These are phyloP conservation scores for Heliconius nattereri DNA, from an alignment of 1,140 invertebrate species.

Conservation along the genomic window DNA sequence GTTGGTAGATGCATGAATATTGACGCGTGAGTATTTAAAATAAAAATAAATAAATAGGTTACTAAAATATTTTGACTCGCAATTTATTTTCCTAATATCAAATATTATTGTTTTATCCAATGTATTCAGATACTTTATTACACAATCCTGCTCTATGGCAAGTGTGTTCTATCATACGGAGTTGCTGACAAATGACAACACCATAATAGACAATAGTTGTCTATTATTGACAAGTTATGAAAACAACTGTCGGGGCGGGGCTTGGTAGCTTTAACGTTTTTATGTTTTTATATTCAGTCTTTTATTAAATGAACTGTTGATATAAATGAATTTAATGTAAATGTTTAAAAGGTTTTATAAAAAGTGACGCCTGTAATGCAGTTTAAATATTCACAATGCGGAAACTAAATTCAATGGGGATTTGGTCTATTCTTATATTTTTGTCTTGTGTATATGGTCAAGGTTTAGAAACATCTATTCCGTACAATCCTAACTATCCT, in stretches of 20 bases:
- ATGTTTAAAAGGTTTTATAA: background rate
- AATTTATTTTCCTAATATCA: too few species aligned
- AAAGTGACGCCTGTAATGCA: background rate
- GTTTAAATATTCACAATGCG: slow-evolving; percentile 37
- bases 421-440: slow-evolving; percentile 51
- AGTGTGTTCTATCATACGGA: background rate
- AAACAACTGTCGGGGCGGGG: slow-evolving; percentile 29
- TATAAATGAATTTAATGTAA: background rate
- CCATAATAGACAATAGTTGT: too few species aligned
- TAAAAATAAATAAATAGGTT: too few species aligned
- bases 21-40: too few species aligned
- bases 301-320: background rate
- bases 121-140: too few species aligned
- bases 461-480: slow-evolving; percentile 51
- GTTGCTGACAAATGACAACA: background rate
- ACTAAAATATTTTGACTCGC: too few species aligned
- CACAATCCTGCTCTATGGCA: too few species aligned
- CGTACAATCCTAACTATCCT: slow-evolving; percentile 64
- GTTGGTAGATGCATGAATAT: too few species aligned
- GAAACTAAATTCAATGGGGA: slow-evolving; percentile 55
- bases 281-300: background rate
- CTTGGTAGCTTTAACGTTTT: slow-evolving; percentile 19
- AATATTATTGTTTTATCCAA: too few species aligned
- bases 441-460: slow-evolving; percentile 57
- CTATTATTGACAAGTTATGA: background rate